Conservation (phyloP, 2,888 invertebrate genomes). For the Alentia gelatinosa region DNA sequence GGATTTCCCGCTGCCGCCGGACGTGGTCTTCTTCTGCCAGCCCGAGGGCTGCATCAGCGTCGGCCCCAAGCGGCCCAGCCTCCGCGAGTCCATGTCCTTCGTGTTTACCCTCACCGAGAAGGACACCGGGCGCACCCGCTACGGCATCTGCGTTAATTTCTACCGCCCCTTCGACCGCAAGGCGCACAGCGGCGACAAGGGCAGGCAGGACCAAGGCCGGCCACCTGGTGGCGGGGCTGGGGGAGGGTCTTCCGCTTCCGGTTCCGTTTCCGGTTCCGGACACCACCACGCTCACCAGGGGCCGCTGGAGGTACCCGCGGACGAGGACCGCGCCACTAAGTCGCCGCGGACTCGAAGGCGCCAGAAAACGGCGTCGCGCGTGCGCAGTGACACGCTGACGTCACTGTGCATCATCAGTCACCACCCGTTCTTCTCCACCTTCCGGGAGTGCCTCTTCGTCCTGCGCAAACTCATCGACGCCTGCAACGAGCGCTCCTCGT, state of each 20-base stretch:
- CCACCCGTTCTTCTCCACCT: constrained; percentile 99
- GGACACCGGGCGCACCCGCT: constrained; percentile 90
- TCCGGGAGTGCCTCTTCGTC: constrained; percentile 97
- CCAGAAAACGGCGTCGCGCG: constrained; percentile 72
- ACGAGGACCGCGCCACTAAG: constrained; percentile 61
- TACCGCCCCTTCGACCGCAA: constrained; percentile 88
- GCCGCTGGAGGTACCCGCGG: neutral
- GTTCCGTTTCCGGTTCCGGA: neutral
- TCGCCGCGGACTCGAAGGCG: constrained; percentile 76
- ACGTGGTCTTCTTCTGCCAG: constrained; percentile 99
- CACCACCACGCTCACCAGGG: constrained; percentile 55
- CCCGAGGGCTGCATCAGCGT: constrained; percentile 96
- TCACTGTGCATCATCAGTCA: constrained; percentile 98
- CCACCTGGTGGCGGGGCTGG: constrained; percentile 14
- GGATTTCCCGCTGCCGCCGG: constrained; percentile 97
- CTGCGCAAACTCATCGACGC: constrained; percentile 97
- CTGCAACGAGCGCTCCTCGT: constrained; percentile 91
- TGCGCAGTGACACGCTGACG: constrained; percentile 94
- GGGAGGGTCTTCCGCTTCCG: neutral
- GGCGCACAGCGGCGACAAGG: constrained; percentile 57
- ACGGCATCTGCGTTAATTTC: constrained; percentile 99
- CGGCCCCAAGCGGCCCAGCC: constrained; percentile 86
- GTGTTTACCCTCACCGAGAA: constrained; percentile 99
- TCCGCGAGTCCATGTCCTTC: constrained; percentile 95
- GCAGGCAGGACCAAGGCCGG: neutral